These are phyloP conservation scores for Enteromius anoplus DNA, from an alignment of 2,797 vertebrate species.

Conservation along the genomic window DNA sequence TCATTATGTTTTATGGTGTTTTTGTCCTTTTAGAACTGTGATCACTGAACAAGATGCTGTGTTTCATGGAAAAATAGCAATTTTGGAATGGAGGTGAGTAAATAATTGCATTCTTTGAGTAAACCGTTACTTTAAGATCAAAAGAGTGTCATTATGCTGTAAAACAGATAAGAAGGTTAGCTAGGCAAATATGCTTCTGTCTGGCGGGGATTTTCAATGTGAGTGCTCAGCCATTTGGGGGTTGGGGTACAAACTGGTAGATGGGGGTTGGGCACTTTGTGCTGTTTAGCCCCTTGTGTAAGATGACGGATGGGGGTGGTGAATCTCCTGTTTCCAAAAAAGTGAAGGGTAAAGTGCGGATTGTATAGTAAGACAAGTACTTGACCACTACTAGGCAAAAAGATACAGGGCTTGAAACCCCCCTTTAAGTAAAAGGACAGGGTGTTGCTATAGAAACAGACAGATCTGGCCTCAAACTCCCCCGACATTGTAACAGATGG, in stretches of 20 bases:
- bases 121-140: slow-evolving; percentile 1
- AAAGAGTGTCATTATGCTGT: neutral
- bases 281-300: slow-evolving; percentile 27
- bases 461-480: slow-evolving; percentile 65
- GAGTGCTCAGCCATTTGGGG: slow-evolving; percentile 49
- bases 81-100: neutral
- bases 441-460: slow-evolving; percentile 76
- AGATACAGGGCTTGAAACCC: slow-evolving; percentile 67
- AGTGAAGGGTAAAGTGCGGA: neutral
- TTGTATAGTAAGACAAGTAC: neutral
- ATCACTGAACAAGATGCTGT: no score
- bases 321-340: slow-evolving; percentile 41
- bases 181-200: slow-evolving; percentile 21
- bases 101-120: neutral
- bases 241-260: slow-evolving; percentile 52
- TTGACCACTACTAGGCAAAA: slow-evolving; percentile 61
- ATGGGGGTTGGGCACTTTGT: slow-evolving; percentile 57
- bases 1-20: neutral
- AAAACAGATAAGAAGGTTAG: slow-evolving; percentile 21
- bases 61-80: neutral
- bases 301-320: slow-evolving; percentile 25
- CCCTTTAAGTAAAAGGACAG: slow-evolving; percentile 67
- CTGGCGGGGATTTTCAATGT: slow-evolving; percentile 39
- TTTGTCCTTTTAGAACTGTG: neutral
- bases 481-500: slow-evolving; percentile 73